A percentile compares a stretch with the other conserved stretches of the same genome.
Evolutionary conservation across 2,797 vertebrate genomes (phyloP).

Genomic region (Sebastes dallii): DNA sequence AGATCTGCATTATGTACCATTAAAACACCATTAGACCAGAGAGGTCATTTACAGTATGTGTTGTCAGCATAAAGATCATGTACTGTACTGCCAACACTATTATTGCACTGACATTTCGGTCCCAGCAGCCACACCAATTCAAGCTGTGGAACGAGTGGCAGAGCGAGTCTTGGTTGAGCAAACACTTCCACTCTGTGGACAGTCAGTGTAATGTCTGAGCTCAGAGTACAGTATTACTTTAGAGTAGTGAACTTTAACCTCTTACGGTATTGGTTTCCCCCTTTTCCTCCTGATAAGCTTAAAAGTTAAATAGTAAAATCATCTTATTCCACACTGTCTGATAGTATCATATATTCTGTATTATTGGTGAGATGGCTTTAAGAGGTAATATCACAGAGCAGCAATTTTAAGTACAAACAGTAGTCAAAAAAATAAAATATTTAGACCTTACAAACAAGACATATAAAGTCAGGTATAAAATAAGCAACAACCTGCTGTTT

Average conservation of each 20-base stretch:
- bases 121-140: neutral
- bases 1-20: neutral
- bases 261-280: neutral
- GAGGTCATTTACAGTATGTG: neutral
- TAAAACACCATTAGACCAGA: neutral
- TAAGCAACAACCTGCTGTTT: neutral
- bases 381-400: neutral
- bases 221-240: neutral
- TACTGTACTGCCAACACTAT: neutral
- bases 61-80: neutral
- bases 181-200: constrained; percentile 46
- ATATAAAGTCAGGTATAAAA: neutral
- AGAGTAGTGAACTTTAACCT: neutral
- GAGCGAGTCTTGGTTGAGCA: neutral
- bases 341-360: neutral
- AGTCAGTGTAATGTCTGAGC: neutral
- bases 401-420: no score
- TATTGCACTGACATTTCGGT: neutral
- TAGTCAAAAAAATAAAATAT: no score
- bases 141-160: neutral
- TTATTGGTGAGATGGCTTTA: neutral
- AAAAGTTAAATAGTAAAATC: neutral
- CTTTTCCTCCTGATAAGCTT: no score
- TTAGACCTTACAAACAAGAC: neutral
- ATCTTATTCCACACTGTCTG: neutral